Conservation (phyloP, 2,888 invertebrate species). For the Anoplius nigerrimus region DNA sequence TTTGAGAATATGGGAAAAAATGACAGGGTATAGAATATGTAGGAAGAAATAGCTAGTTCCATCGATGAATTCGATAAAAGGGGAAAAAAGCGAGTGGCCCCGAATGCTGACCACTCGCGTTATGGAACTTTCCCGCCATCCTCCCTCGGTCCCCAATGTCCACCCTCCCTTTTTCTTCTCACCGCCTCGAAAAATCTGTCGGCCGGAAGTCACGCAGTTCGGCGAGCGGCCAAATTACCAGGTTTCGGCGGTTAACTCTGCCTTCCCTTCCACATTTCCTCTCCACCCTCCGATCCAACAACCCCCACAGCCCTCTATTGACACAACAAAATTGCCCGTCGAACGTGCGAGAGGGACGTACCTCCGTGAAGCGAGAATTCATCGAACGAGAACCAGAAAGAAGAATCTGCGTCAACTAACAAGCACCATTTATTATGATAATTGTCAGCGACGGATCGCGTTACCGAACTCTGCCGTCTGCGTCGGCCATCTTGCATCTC, state of each 20-base stretch:
- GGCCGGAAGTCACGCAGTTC: conserved; percentile 24
- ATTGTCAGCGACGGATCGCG: conserved; percentile 52
- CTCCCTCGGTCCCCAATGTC: too few relatives aligned
- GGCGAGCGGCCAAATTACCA: conserved; percentile 26
- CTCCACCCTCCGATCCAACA: conserved; percentile 1
- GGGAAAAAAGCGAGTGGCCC: too few relatives aligned
- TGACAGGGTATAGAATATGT: too few relatives aligned
- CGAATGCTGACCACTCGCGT: too few relatives aligned
- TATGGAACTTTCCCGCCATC: too few relatives aligned
- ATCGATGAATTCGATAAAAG: too few relatives aligned
- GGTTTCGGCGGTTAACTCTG: conserved; percentile 10
- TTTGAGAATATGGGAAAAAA: too few relatives aligned
- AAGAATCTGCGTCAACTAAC: conserved; percentile 23
- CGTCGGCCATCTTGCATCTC: conserved; percentile 12
- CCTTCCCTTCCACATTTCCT: not conserved
- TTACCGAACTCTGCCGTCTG: conserved; percentile 24
- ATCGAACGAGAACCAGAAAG: not conserved
- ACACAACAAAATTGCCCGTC: conserved; percentile 17
- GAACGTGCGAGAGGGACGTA: not conserved
- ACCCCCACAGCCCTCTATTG: conserved; percentile 6
- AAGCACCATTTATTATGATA: conserved; percentile 57
- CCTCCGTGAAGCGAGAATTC: conserved; percentile 7
- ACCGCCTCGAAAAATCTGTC: not conserved
- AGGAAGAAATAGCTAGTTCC: too few relatives aligned
- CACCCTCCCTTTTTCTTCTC: not conserved